Percentiles rank a stretch among this genome's conserved stretches.
Evolutionary conservation across 2,888 invertebrate species (phyloP).

Genomic region (Leptogaster cylindrica): DNA sequence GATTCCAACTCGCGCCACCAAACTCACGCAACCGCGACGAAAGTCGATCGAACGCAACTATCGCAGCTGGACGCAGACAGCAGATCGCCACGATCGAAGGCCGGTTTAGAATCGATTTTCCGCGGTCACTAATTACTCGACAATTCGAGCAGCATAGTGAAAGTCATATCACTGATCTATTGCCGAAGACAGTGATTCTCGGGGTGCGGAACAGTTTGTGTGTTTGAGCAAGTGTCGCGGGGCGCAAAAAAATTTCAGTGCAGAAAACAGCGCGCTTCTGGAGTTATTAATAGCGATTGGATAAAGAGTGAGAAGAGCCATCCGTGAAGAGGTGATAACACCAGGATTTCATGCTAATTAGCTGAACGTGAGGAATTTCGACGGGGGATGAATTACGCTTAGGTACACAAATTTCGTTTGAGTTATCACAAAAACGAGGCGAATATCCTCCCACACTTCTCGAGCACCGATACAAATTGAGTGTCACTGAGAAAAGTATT

Average conservation of each 20-base stretch:
- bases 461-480: no score
- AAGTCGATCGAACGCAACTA: not conserved
- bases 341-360: slow-evolving; percentile 22
- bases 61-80: not conserved
- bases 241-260: slow-evolving; percentile 6
- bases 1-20: not conserved
- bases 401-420: slow-evolving; percentile 5
- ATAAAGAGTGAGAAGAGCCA: not conserved
- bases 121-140: not conserved
- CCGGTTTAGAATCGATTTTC: not conserved
- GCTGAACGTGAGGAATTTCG: not conserved
- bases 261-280: slow-evolving; percentile 12
- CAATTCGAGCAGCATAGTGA: slow-evolving; percentile 2
- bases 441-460: no score
- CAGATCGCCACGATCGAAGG: not conserved
- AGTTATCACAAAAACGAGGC: not conserved
- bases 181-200: not conserved
- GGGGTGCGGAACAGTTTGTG: not conserved
- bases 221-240: not conserved
- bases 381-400: not conserved
- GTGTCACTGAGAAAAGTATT: no score
- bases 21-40: slow-evolving; percentile 2
- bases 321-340: slow-evolving; percentile 19
- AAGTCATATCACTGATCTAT: slow-evolving; percentile 5
- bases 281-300: slow-evolving; percentile 22